These are phyloP conservation scores for Apostichopus parvimensis DNA, from an alignment of 35 echinoderm and acorn worm species.

Conservation along the genomic window DNA sequence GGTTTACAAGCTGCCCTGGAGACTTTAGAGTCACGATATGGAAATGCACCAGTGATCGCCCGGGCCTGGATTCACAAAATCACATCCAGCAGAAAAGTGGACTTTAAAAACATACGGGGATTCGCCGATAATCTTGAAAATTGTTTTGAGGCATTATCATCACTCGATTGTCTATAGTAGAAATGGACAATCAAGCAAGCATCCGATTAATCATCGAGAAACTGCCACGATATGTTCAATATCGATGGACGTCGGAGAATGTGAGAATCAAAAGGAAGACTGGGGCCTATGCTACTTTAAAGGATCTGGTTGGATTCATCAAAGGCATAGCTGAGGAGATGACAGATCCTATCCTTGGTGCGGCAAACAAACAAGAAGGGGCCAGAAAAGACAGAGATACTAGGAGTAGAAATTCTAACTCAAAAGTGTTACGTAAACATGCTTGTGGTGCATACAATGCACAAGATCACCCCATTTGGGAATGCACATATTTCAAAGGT, in stretches of 20 bases:
- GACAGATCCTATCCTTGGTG: conserved; percentile 14
- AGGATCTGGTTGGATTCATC: not conserved
- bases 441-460: not conserved
- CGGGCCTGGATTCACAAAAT: conserved; percentile 21
- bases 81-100: not conserved
- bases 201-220: conserved; percentile 2
- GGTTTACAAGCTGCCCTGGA: not conserved
- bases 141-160: conserved; percentile 5
- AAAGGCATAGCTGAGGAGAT: not conserved
- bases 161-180: not conserved
- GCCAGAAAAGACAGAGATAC: conserved; percentile 1
- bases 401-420: not conserved
- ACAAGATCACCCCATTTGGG: not conserved
- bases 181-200: conserved; percentile 23
- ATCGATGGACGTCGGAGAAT: not conserved
- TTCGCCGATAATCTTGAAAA: conserved; percentile 28
- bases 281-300: conserved; percentile 6
- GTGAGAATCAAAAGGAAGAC: not conserved
- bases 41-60: conserved; percentile 25
- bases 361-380: not conserved
- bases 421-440: not conserved
- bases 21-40: not conserved
- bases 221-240: conserved; percentile 18
- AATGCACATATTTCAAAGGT: conserved; percentile 10
- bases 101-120: not conserved